Percentiles rank a stretch among this genome's conserved stretches.
These are phyloP conservation scores for Donacobius atricapilla DNA, from an alignment of 2,113 vertebrate genomes.

Conservation along the genomic window DNA sequence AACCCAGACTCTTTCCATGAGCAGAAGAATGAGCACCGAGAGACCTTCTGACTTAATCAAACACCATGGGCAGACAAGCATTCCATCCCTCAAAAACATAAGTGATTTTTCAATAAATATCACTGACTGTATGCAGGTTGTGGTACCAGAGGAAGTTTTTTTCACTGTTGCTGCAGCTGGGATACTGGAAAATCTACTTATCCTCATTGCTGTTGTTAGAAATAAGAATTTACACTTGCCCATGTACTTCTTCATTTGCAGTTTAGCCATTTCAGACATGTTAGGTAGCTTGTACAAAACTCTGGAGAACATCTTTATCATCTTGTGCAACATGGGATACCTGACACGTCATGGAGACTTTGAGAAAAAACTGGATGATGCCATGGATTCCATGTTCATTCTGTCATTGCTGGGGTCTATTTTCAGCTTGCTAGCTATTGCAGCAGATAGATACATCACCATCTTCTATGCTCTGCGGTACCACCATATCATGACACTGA, in stretches of 20 bases:
- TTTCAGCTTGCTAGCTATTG: slow-evolving; percentile 90
- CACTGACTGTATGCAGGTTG: slow-evolving; percentile 81
- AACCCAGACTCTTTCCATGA: background rate
- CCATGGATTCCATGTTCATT: slow-evolving; percentile 88
- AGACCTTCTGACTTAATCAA: slow-evolving; percentile 2
- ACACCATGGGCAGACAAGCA: slow-evolving; percentile 28
- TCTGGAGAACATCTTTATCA: slow-evolving; percentile 85
- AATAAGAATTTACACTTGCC: slow-evolving; percentile 92
- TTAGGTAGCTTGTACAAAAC: slow-evolving; percentile 88
- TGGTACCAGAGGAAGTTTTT: slow-evolving; percentile 85
- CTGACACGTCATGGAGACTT: slow-evolving; percentile 73
- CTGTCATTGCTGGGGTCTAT: slow-evolving; percentile 90
- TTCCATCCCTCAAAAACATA: background rate
- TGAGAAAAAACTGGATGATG: slow-evolving; percentile 82
- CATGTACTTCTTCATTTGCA: slow-evolving; percentile 96
- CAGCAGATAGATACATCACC: slow-evolving; percentile 91
- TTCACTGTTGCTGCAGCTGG: slow-evolving; percentile 82
- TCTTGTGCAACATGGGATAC: slow-evolving; percentile 79
- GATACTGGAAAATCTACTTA: slow-evolving; percentile 88
- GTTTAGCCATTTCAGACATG: slow-evolving; percentile 91
- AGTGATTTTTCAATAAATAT: slow-evolving; percentile 58
- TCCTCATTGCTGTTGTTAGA: slow-evolving; percentile 83
- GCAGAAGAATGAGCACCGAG: slow-evolving; percentile 49
- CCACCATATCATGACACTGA: slow-evolving; percentile 88
- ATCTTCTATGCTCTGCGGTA: slow-evolving; percentile 91